These are phyloP conservation scores for Trachymyrmex septentrionalis DNA, from an alignment of 1,140 invertebrate genomes.

Conservation along the genomic window DNA sequence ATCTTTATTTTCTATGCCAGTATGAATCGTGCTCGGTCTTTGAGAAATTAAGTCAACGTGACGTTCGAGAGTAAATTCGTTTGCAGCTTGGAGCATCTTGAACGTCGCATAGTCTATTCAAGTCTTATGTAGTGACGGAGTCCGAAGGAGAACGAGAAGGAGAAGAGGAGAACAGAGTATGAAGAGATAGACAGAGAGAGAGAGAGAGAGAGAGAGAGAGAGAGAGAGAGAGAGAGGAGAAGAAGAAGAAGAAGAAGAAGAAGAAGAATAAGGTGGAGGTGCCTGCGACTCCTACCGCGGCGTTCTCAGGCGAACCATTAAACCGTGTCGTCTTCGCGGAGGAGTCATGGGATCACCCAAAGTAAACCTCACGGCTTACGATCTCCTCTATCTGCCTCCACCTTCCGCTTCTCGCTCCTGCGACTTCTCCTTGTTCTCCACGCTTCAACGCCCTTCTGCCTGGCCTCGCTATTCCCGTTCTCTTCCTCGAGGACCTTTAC, in stretches of 20 bases:
- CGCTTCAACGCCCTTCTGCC: constrained; percentile 50
- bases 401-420: background rate
- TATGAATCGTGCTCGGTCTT: background rate
- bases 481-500: constrained; percentile 15
- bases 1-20: background rate
- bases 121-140: constrained; percentile 46
- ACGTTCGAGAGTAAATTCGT: constrained; percentile 60
- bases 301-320: constrained; percentile 77
- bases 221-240: background rate
- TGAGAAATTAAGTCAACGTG: constrained; percentile 41
- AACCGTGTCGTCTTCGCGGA: constrained; percentile 72
- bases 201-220: background rate
- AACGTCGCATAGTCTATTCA: constrained; percentile 29
- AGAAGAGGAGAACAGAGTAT: constrained; percentile 16
- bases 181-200: background rate
- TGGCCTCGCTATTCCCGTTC: constrained; percentile 2
- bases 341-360: constrained; percentile 70
- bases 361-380: constrained; percentile 68
- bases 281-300: constrained; percentile 14
- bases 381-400: constrained; percentile 57
- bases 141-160: constrained; percentile 12
- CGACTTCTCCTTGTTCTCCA: constrained; percentile 56
- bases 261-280: too few relatives aligned
- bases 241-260: too few relatives aligned
- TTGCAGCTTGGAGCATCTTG: constrained; percentile 33